phyloP scores from a whole-genome alignment of 2,113 vertebrate species.

The Tragelaphus buxtoni region DNA sequence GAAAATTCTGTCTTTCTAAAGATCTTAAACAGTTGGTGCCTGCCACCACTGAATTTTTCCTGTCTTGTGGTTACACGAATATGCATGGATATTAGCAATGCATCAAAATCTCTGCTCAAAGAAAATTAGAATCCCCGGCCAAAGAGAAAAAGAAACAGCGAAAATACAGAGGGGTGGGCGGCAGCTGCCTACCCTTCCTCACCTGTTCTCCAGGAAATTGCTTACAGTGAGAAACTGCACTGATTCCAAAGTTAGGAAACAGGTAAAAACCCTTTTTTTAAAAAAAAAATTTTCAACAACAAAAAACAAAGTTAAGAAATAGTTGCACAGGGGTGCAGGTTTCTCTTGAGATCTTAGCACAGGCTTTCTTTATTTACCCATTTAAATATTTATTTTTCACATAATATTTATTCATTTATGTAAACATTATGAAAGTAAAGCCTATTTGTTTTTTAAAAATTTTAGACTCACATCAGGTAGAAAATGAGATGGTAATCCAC shows the following conservation, averaged over 20 bases:
- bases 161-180: rapidly evolving
- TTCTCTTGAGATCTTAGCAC: neutral
- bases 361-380: neutral
- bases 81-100: neutral
- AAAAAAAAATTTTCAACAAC: neutral
- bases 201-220: neutral
- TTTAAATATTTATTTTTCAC: neutral
- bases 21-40: neutral
- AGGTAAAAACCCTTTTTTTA: neutral
- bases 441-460: neutral
- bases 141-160: neutral
- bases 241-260: neutral
- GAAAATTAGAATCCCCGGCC: neutral
- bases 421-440: neutral
- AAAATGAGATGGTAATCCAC: neutral
- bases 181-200: no score
- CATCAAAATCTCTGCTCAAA: neutral
- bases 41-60: neutral
- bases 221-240: neutral
- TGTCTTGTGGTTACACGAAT: neutral
- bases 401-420: neutral
- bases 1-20: neutral
- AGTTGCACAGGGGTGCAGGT: neutral
- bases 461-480: neutral
- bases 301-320: neutral